Evolutionary conservation across 2,888 invertebrate genomes (phyloP).

Genomic region (Harpalus rubripes): DNA sequence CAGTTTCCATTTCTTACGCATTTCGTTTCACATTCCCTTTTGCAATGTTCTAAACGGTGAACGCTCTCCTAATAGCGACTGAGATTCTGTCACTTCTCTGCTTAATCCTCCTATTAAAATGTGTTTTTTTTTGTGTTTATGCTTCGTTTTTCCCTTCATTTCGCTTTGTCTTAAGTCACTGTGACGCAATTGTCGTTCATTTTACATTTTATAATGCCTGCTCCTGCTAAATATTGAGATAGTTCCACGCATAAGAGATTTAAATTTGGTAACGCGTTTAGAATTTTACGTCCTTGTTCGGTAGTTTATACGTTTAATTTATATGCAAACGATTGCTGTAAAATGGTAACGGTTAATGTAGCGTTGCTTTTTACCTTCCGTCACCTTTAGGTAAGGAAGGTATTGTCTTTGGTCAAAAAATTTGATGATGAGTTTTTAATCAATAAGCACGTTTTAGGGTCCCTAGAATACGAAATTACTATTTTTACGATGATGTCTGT

Average conservation of each 20-base stretch:
- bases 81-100: constrained; percentile 56
- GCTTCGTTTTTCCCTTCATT: constrained; percentile 35
- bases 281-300: constrained; percentile 50
- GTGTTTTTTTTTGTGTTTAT: constrained; percentile 38
- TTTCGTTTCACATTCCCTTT: constrained; percentile 59
- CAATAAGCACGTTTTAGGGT: no score
- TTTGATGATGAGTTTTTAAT: no score
- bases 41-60: neutral
- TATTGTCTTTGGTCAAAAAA: no score
- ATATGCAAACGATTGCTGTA: constrained; percentile 64
- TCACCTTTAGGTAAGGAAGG: no score
- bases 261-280: constrained; percentile 54
- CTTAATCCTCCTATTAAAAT: constrained; percentile 61
- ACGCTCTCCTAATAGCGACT: constrained; percentile 25
- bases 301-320: constrained; percentile 63
- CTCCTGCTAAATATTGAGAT: neutral
- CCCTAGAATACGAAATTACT: no score
- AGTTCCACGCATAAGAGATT: constrained; percentile 60
- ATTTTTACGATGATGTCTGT: no score
- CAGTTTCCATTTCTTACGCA: constrained; percentile 44
- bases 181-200: constrained; percentile 19
- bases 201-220: constrained; percentile 30
- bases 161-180: constrained; percentile 34
- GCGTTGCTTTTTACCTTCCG: no score
- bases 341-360: constrained; percentile 61